Percentiles rank a stretch among this genome's conserved stretches.
Conservation (phyloP, 35 echinoderm and acorn worm genomes). For the Acanthaster planci region DNA sequence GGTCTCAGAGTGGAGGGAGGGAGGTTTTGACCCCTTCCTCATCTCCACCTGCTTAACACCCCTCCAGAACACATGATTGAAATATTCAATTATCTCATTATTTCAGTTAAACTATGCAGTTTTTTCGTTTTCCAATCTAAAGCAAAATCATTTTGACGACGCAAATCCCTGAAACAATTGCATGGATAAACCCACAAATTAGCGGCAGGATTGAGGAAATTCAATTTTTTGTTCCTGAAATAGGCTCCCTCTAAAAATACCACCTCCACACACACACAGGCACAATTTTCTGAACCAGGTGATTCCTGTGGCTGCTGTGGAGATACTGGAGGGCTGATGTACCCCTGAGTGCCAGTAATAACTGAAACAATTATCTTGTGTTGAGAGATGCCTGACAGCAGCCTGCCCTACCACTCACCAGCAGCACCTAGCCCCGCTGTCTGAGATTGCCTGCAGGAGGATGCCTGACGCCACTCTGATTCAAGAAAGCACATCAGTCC, state of each 20-base stretch:
- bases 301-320: background rate
- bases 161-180: too few species aligned
- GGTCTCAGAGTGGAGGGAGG: too few species aligned
- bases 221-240: constrained; percentile 26
- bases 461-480: background rate
- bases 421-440: constrained; percentile 27
- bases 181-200: too few species aligned
- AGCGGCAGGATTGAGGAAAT: constrained; percentile 2
- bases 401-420: constrained; percentile 25
- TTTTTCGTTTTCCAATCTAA: too few species aligned
- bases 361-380: constrained; percentile 28
- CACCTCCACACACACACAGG: background rate
- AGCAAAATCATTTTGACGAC: too few species aligned
- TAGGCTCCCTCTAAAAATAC: background rate
- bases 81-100: too few species aligned
- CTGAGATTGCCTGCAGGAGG: constrained; percentile 12
- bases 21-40: too few species aligned
- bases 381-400: constrained; percentile 17
- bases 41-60: too few species aligned
- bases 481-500: background rate
- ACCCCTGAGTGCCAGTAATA: constrained; percentile 28
- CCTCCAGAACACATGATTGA: too few species aligned
- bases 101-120: too few species aligned
- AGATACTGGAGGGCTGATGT: constrained; percentile 23
- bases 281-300: background rate